These are phyloP conservation scores for silkworm (Bombyx mori) DNA, from an alignment of 1,140 invertebrate genomes.

Conservation along the genomic window ASM3026992v2 NC_085115.1:11919501-11920000, in stretches of 20 bases:
- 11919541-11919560: slow-evolving; percentile 14
- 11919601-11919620: no score
- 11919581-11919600: no score
- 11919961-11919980: slow-evolving; percentile 29
- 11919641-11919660: no score
- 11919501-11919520: slow-evolving; percentile 19
- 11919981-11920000: slow-evolving; percentile 56
- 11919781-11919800: slow-evolving; percentile 5
- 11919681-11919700: not conserved
- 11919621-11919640: no score
- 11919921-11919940: slow-evolving; percentile 23
- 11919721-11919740: slow-evolving; percentile 6
- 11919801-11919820: no score
- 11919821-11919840: no score
- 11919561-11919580: slow-evolving; percentile 4
- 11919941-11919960: slow-evolving; percentile 42
- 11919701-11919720: not conserved
- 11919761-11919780: slow-evolving; percentile 16
- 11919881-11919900: no score
- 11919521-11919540: slow-evolving; percentile 24
- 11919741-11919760: slow-evolving; percentile 6
- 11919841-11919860: no score
- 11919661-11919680: no score
- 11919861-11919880: no score
- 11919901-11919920: slow-evolving; percentile 49